These are phyloP conservation scores for Corythornis leucogaster DNA, from an alignment of 2,797 vertebrate genomes.

Conservation along the genomic window DNA sequence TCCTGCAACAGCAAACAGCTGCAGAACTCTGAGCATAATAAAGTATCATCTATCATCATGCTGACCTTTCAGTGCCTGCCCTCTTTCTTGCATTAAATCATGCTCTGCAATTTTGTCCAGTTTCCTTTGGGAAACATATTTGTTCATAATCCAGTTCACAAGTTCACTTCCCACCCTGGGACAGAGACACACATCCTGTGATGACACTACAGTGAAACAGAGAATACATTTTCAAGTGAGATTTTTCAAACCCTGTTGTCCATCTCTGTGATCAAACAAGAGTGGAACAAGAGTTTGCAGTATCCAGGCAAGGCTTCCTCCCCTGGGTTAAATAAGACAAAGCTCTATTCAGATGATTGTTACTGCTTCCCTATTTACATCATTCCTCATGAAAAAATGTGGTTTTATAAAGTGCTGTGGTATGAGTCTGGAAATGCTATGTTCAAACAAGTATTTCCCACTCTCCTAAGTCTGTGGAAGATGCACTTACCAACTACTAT, in stretches of 20 bases:
- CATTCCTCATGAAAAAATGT: not conserved
- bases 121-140: not conserved
- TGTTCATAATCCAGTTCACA: not conserved
- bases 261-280: not conserved
- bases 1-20: slow-evolving; percentile 42
- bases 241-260: not conserved
- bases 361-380: not conserved
- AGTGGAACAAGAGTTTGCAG: not conserved
- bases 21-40: not conserved
- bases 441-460: not conserved
- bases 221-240: not conserved
- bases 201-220: not conserved
- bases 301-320: not conserved
- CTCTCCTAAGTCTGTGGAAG: not conserved
- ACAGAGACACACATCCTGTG: not conserved
- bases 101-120: not conserved
- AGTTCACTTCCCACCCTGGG: not conserved
- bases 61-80: not conserved
- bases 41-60: not conserved
- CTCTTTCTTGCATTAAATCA: not conserved
- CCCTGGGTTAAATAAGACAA: not conserved
- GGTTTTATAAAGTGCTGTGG: not conserved
- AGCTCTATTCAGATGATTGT: not conserved
- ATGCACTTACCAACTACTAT: not conserved
- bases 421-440: not conserved